Conservation (phyloP, 2,888 invertebrate genomes). For the Trissolcus brochymenae region DNA sequence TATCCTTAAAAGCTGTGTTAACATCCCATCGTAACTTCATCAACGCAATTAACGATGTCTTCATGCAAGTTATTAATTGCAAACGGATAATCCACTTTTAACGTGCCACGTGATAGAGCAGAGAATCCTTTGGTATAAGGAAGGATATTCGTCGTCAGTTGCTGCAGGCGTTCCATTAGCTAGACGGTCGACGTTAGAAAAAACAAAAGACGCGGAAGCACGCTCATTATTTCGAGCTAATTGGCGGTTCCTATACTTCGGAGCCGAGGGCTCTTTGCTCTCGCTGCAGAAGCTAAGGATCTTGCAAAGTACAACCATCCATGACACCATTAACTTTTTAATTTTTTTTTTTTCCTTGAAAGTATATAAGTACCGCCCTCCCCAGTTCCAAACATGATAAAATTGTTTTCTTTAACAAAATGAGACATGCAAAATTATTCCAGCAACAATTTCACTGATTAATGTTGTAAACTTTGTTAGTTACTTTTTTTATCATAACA, state of each 20-base stretch:
- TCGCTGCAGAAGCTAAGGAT: constrained; percentile 52
- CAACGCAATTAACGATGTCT: constrained; percentile 48
- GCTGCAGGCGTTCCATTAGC: constrained; percentile 69
- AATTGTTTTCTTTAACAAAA: constrained; percentile 21
- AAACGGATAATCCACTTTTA: constrained; percentile 56
- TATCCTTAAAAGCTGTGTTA: constrained; percentile 28
- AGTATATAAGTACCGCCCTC: constrained; percentile 32
- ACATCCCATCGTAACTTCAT: constrained; percentile 37
- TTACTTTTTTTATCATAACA: too few species aligned
- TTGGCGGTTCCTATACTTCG: constrained; percentile 74
- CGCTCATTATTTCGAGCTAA: constrained; percentile 77
- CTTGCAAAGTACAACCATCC: constrained; percentile 54
- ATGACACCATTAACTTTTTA: constrained; percentile 54
- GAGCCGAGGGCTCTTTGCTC: constrained; percentile 58
- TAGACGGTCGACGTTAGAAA: constrained; percentile 69
- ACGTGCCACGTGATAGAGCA: constrained; percentile 56
- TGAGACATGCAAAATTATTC: too few species aligned
- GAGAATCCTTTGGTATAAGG: constrained; percentile 45
- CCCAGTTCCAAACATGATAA: constrained; percentile 22
- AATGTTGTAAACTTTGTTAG: not conserved
- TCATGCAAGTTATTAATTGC: constrained; percentile 56
- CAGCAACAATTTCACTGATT: too few species aligned
- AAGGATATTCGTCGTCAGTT: constrained; percentile 60
- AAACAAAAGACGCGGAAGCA: constrained; percentile 75
- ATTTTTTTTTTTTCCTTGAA: constrained; percentile 17